Base-by-base conservation (phyloP, 2,888 invertebrate species). In the Drosophila buzzatii region DNA sequence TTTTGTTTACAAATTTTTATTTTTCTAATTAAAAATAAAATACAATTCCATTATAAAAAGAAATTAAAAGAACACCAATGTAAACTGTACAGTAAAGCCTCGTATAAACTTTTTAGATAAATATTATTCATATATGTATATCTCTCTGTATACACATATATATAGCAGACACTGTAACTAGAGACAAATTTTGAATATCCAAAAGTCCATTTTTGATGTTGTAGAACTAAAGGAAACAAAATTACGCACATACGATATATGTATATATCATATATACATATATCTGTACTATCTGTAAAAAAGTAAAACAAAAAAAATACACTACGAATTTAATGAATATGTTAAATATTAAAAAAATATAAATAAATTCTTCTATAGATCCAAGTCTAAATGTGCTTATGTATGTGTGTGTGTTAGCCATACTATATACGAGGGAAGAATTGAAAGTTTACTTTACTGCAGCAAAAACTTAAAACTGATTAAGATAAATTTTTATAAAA, bases 141-240 rank as follows among this genome's bases (percentile, higher is more conserved):
- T 39, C 16, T 44, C 33, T 27, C 20, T 18, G 18, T n/a, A 16
- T 39, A 57, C 27, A 33, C 31, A 31, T 58, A 60, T 64, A 56
- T 23, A 61, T 41, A 31, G 27, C 61, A 71, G 52, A 63, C 49
- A 76, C 49, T 45, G 76, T 51, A 63, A 65, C 45, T 66, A 70
- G 57, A 33, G 53, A 61, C 62, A 62, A 68, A 66, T 35, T 68
- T 27, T 57, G 52, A 76, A 56, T 37, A 53, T 67, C 79, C 63
- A 81, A 89, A 81, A 89, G 84, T 85, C 85, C 85, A 85, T 85
- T 85, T 85, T 85, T 79, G 79, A 85, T 85, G 85, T 85, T 79
- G 87, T 85, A 89, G 74, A 31, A 14, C 18, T 18, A 56, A 49
- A 18, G 35, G 6, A 64, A 35, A 55, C 58, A 67, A 68, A 62